Conservation (phyloP, 2,113 vertebrate genomes). For the Perca schrenkii region DNA sequence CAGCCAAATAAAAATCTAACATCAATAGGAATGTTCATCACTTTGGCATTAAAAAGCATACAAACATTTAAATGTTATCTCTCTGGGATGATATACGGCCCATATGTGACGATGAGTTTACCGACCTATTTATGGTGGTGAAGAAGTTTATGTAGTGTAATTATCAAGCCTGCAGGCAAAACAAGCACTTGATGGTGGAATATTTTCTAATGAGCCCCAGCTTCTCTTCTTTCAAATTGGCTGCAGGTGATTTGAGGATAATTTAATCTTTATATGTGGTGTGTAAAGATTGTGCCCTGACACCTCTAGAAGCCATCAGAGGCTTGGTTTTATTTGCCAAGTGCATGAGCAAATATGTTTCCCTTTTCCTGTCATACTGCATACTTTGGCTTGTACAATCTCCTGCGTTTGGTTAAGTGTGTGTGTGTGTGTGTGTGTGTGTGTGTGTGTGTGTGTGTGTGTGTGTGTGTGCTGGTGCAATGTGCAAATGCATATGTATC, state of each 20-base stretch:
- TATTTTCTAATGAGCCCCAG: slow-evolving; percentile 15
- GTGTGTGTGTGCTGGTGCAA: background rate
- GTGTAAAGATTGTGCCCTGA: slow-evolving; percentile 18
- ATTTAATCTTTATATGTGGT: slow-evolving; percentile 2
- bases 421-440: no score
- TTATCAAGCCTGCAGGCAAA: slow-evolving; percentile 15
- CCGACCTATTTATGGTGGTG: background rate
- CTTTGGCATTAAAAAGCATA: background rate
- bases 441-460: background rate
- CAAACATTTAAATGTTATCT: background rate
- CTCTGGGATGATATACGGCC: background rate
- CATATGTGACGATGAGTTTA: background rate
- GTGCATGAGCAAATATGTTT: slow-evolving; percentile 14
- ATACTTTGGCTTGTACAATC: background rate
- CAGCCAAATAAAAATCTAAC: background rate
- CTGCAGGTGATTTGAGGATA: slow-evolving; percentile 21
- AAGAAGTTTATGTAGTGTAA: slow-evolving; percentile 28
- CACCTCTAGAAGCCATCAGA: slow-evolving; percentile 25
- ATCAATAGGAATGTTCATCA: background rate
- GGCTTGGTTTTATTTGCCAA: slow-evolving; percentile 32
- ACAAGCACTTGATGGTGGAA: slow-evolving; percentile 8
- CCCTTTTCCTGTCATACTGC: slow-evolving; percentile 5
- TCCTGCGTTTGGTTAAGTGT: background rate
- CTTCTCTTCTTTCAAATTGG: background rate
- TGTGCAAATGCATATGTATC: slow-evolving; percentile 8